Percentiles rank a stretch among this genome's conserved stretches.
These are phyloP conservation scores for Heliconius cydno DNA, from an alignment of 2,888 invertebrate genomes.

Conservation along the genomic window DNA sequence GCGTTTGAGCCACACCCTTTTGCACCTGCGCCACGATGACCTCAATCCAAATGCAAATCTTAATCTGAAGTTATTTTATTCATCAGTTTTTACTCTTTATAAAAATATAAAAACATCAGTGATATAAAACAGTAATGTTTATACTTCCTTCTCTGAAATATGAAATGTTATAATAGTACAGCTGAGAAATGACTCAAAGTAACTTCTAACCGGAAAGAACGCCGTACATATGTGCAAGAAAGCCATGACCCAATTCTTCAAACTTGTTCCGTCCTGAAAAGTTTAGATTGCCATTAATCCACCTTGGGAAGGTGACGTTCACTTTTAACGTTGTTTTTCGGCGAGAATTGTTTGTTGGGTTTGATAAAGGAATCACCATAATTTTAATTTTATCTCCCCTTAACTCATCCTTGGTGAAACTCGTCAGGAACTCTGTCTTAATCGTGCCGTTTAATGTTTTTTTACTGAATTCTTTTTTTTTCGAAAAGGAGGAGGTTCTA, in stretches of 20 bases:
- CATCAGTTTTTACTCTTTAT: neutral
- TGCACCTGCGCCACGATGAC: no score
- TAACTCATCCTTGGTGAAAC: neutral
- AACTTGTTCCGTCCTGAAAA: constrained; percentile 27
- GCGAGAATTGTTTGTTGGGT: neutral
- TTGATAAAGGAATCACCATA: constrained; percentile 14
- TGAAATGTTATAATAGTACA: neutral
- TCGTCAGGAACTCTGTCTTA: neutral
- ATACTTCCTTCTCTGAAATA: neutral
- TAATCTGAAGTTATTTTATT: no score
- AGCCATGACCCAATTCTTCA: constrained; percentile 22
- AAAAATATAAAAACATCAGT: neutral
- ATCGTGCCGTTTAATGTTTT: neutral
- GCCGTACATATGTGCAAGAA: constrained; percentile 1
- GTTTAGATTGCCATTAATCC: constrained; percentile 18
- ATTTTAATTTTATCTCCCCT: constrained; percentile 10
- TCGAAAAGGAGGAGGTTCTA: neutral
- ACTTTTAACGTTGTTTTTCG: constrained; percentile 15
- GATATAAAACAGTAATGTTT: neutral
- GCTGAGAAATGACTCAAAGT: constrained; percentile 19
- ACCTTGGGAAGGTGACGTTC: neutral
- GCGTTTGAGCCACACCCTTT: no score
- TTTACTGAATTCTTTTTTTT: neutral
- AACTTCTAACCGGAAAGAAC: constrained; percentile 7
- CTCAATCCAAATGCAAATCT: no score